Evolutionary conservation across 2,888 invertebrate genomes (phyloP).

Genomic region (Tachystola acroxantha): DNA sequence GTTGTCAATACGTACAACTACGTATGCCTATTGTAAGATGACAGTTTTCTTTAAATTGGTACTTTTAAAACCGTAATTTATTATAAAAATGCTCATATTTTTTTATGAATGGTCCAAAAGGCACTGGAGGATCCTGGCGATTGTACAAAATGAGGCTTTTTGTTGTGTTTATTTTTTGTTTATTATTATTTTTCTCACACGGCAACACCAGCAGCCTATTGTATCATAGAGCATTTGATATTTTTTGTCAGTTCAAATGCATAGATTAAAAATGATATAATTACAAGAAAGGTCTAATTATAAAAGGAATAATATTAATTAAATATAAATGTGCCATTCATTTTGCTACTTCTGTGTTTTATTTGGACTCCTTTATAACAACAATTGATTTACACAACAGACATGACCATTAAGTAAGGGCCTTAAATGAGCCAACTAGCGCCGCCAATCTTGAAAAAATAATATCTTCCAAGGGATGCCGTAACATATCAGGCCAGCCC

Average conservation of each 20-base stretch:
- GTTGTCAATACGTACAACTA: slow-evolving; percentile 48
- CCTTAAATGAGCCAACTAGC: too few relatives aligned
- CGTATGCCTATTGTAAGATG: slow-evolving; percentile 32
- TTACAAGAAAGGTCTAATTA: slow-evolving; percentile 76
- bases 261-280: slow-evolving; percentile 64
- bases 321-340: slow-evolving; percentile 80
- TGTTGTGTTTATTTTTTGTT: slow-evolving; percentile 41
- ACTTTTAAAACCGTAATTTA: slow-evolving; percentile 48
- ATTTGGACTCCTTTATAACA: slow-evolving; percentile 44
- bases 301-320: slow-evolving; percentile 78
- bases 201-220: slow-evolving; percentile 42
- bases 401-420: too few relatives aligned
- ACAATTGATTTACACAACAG: too few relatives aligned
- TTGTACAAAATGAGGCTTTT: slow-evolving; percentile 60
- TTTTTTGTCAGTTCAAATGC: slow-evolving; percentile 58
- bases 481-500: too few relatives aligned
- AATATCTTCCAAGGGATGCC: too few relatives aligned
- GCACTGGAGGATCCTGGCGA: slow-evolving; percentile 55
- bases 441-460: too few relatives aligned
- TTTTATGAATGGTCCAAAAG: slow-evolving; percentile 37
- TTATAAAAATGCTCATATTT: slow-evolving; percentile 39
- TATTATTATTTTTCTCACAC: slow-evolving; percentile 30
- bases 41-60: slow-evolving; percentile 27
- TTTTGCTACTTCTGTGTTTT: slow-evolving; percentile 75
- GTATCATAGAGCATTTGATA: slow-evolving; percentile 57